These are phyloP conservation scores for Esox lucius DNA, from an alignment of 2,797 vertebrate genomes.

Conservation along the genomic window DNA sequence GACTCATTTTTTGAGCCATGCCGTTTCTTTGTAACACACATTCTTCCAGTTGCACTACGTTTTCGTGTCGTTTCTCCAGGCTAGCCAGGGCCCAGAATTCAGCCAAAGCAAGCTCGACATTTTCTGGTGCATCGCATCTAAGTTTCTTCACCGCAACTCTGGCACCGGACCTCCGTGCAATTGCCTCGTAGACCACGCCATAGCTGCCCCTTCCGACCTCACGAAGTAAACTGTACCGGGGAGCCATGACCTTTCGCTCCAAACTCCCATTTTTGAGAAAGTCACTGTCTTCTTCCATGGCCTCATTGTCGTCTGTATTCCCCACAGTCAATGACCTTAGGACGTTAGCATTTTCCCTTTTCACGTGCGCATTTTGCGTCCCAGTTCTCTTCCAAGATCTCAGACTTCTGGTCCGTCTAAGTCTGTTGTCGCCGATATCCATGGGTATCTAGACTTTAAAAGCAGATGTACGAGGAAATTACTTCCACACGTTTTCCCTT, in stretches of 20 bases:
- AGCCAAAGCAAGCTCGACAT: slow-evolving; percentile 90
- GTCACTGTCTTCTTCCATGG: slow-evolving; percentile 61
- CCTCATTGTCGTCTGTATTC: slow-evolving; percentile 59
- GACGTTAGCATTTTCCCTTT: slow-evolving; percentile 44
- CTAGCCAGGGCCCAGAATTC: slow-evolving; percentile 96
- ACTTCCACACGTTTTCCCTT: slow-evolving; percentile 23
- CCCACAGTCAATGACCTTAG: slow-evolving; percentile 62
- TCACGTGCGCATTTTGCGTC: slow-evolving; percentile 11
- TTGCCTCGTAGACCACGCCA: slow-evolving; percentile 92
- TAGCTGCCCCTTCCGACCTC: slow-evolving; percentile 92
- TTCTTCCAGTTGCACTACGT: slow-evolving; percentile 93
- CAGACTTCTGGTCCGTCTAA: slow-evolving; percentile 57
- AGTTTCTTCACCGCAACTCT: slow-evolving; percentile 90
- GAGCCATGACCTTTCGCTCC: slow-evolving; percentile 61
- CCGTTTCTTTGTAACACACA: slow-evolving; percentile 90
- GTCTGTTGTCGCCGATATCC: slow-evolving; percentile 54
- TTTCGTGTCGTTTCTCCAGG: slow-evolving; percentile 86
- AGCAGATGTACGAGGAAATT: background rate
- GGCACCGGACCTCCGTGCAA: slow-evolving; percentile 82
- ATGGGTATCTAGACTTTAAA: slow-evolving; percentile 44
- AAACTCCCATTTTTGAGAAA: slow-evolving; percentile 60
- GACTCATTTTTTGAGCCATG: slow-evolving; percentile 87
- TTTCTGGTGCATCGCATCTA: slow-evolving; percentile 92
- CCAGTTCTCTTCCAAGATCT: slow-evolving; percentile 39
- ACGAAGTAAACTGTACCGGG: slow-evolving; percentile 86